phyloP scores from a whole-genome alignment of 53 echinoderm and acorn worm species.

The Temnopleurus reevesii region DNA sequence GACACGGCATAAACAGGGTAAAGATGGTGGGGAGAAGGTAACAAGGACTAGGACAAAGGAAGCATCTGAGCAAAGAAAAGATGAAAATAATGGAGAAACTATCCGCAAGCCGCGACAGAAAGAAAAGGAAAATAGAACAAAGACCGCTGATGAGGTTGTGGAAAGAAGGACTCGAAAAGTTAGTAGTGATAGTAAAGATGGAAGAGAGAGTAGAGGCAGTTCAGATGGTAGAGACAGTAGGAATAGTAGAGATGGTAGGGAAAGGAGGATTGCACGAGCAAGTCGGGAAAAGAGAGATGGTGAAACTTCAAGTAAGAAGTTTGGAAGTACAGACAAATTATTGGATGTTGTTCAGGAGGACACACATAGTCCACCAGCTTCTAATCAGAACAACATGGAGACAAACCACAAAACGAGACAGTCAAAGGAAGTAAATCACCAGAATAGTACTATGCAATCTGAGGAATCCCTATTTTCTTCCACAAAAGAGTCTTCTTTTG shows the following conservation, averaged over 20 bases:
- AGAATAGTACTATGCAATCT: background rate
- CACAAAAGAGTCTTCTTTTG: constrained; percentile 14
- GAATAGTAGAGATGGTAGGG: background rate
- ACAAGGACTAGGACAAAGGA: background rate
- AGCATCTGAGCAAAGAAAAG: background rate
- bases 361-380: background rate
- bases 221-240: background rate
- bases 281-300: constrained; percentile 17
- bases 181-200: constrained; percentile 22
- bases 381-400: background rate
- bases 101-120: background rate
- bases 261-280: background rate
- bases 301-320: background rate
- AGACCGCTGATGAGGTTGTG: background rate
- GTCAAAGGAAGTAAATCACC: background rate
- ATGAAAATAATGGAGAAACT: background rate
- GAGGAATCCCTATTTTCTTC: constrained; percentile 37
- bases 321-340: background rate
- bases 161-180: background rate
- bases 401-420: background rate
- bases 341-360: background rate
- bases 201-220: background rate
- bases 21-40: background rate
- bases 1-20: background rate
- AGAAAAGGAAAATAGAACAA: background rate